A percentile compares a stretch with the other conserved stretches of the same genome.
These are phyloP conservation scores for Mesorhabditis spiculigera DNA, from an alignment of 2,888 invertebrate species.

Conservation along the genomic window DNA sequence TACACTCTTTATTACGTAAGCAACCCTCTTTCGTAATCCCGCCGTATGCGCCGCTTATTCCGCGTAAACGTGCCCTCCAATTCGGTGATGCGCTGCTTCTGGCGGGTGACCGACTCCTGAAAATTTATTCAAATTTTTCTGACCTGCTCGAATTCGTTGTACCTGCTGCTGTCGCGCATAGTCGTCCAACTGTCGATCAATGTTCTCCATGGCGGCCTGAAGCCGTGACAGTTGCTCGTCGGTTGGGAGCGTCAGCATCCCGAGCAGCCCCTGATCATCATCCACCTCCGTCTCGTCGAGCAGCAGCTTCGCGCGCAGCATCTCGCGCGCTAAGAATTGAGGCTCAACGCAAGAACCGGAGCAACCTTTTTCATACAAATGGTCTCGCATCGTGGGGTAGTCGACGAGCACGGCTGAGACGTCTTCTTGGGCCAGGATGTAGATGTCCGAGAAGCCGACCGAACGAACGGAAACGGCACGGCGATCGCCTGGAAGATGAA, in stretches of 20 bases:
- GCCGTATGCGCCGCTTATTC: slow-evolving; percentile 22
- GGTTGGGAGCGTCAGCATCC: slow-evolving; percentile 14
- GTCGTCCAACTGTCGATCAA: background rate
- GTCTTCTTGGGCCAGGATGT: slow-evolving; percentile 49
- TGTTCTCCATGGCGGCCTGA: background rate
- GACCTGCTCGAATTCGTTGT: background rate
- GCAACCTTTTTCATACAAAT: slow-evolving; percentile 35
- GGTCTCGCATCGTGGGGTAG: slow-evolving; percentile 30
- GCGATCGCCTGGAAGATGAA: slow-evolving; percentile 7
- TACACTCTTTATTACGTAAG: background rate
- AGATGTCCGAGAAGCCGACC: slow-evolving; percentile 52
- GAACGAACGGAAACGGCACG: slow-evolving; percentile 23
- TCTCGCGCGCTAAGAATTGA: slow-evolving; percentile 21
- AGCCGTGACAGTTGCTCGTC: slow-evolving; percentile 23
- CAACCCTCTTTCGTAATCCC: slow-evolving; percentile 14
- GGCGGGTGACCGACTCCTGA: slow-evolving; percentile 16
- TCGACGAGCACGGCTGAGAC: slow-evolving; percentile 31
- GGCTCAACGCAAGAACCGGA: background rate
- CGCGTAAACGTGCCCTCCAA: slow-evolving; percentile 24
- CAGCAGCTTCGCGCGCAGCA: slow-evolving; percentile 19
- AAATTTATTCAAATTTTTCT: slow-evolving; percentile 11
- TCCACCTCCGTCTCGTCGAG: slow-evolving; percentile 19
- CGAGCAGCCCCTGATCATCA: slow-evolving; percentile 15
- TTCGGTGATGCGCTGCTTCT: slow-evolving; percentile 28
- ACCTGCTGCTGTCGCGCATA: background rate